Percentiles rank a stretch among this genome's conserved stretches.
These are phyloP conservation scores for Tenualosa thibaudeaui DNA, from an alignment of 2,797 vertebrate species.

Conservation along the genomic window DNA sequence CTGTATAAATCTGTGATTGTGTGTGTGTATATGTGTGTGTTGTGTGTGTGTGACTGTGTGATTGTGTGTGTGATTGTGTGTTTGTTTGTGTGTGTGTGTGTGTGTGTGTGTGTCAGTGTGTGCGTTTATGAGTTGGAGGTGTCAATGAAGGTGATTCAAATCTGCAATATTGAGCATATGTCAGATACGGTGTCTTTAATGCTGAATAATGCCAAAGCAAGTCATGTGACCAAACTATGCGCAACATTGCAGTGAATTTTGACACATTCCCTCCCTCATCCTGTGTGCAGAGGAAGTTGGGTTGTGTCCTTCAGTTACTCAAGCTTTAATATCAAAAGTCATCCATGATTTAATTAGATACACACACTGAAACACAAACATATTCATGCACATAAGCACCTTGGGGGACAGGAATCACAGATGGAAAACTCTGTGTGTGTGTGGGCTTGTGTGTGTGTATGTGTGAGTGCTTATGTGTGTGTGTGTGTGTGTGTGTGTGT, in stretches of 20 bases:
- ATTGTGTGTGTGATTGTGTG: too few species aligned
- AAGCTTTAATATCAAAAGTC: background rate
- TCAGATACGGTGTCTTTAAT: background rate
- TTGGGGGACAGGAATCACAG: background rate
- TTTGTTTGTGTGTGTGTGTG: too few species aligned
- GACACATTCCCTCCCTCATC: background rate
- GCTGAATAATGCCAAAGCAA: background rate
- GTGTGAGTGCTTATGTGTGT: background rate
- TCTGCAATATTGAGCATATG: background rate
- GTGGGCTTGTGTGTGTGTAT: background rate
- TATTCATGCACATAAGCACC: background rate
- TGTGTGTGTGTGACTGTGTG: too few species aligned
- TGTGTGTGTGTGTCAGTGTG: background rate
- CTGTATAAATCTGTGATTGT: too few species aligned
- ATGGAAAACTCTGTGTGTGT: background rate
- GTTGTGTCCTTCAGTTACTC: background rate
- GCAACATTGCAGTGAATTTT: background rate
- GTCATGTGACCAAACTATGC: slow-evolving; percentile 2
- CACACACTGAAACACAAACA: background rate
- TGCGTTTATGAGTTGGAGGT: background rate
- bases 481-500: background rate
- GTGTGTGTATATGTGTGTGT: too few species aligned
- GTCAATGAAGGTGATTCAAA: background rate
- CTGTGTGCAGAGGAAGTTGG: background rate
- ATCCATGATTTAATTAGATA: background rate